phyloP scores from a whole-genome alignment of 2,888 invertebrate species.

The Noctua comes region DNA sequence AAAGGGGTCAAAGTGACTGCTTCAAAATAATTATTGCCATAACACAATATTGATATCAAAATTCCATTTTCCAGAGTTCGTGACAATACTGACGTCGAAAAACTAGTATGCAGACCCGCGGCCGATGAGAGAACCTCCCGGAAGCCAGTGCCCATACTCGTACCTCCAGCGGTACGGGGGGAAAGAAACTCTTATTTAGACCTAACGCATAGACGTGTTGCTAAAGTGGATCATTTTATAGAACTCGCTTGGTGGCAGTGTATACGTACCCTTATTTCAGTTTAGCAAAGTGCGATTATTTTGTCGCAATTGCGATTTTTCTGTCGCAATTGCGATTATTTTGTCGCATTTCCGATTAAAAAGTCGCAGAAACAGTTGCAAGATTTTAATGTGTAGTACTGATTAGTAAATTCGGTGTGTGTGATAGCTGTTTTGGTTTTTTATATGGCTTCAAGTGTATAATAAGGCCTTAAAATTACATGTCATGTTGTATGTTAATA shows the following conservation, averaged over 20 bases:
- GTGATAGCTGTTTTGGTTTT: conserved; percentile 39
- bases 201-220: conserved; percentile 77
- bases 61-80: conserved; percentile 92
- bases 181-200: conserved; percentile 86
- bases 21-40: not conserved
- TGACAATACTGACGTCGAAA: conserved; percentile 95
- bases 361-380: conserved; percentile 13
- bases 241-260: conserved; percentile 81
- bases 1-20: not conserved
- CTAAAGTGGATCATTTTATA: conserved; percentile 71
- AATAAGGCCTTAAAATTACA: conserved; percentile 58
- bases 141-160: conserved; percentile 75
- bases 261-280: conserved; percentile 75
- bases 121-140: conserved; percentile 83
- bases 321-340: conserved; percentile 19
- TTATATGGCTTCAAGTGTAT: conserved; percentile 46
- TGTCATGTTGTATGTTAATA: conserved; percentile 45
- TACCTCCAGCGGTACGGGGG: conserved; percentile 81
- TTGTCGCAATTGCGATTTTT: conserved; percentile 15
- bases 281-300: conserved; percentile 21
- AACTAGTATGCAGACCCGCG: conserved; percentile 92
- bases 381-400: conserved; percentile 46
- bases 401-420: conserved; percentile 51
- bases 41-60: not conserved
- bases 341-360: conserved; percentile 14